Base-by-base conservation (phyloP, 2,888 invertebrate species). In the Corbicula japonica region DNA sequence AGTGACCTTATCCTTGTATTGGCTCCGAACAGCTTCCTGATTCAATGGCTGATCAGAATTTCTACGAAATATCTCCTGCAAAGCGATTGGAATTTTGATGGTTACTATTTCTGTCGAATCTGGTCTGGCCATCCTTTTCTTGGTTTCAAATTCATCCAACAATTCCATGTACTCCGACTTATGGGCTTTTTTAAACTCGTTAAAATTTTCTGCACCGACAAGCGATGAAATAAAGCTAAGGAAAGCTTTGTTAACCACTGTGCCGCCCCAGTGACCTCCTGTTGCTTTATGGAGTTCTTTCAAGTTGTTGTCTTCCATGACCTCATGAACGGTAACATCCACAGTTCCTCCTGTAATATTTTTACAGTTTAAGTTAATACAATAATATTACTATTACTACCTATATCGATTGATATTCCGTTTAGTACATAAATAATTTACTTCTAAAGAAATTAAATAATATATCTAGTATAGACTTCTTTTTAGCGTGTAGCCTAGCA, bases 321-420 rank as follows among this genome's bases (percentile, higher is more conserved):
- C 60, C 38, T 74, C 74, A 23, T 66, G 74, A 41, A 74, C 60
- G 35, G 74, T 74, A 1, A 74, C 44, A 52, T 74, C 74, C 12
- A 68, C 66, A n/a, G 74, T 74, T n/a, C 74, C 74, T 41, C 74
- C 74, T 74, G 41, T 15, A 66, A 35, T n/a, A n/a, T n/a, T n/a
- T n/a, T n/a, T n/a, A n/a, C n/a, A n/a, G n/a, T n/a, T n/a, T n/a
- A n/a, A n/a, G n/a, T n/a, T n/a, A n/a, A n/a, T n/a, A n/a, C n/a
- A n/a, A n/a, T n/a, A n/a, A n/a, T n/a, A n/a, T n/a, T n/a, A n/a
- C n/a, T n/a, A n/a, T n/a, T n/a, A n/a, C n/a, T n/a, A n/a, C n/a
- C n/a, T n/a, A n/a, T n/a, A n/a, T n/a, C n/a, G n/a, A n/a, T n/a
- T n/a, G n/a, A n/a, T n/a, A n/a, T n/a, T n/a, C n/a, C n/a, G n/a